These are phyloP conservation scores for Gadus chalcogrammus DNA, from an alignment of 2,113 vertebrate species.

Conservation along the genomic window DNA sequence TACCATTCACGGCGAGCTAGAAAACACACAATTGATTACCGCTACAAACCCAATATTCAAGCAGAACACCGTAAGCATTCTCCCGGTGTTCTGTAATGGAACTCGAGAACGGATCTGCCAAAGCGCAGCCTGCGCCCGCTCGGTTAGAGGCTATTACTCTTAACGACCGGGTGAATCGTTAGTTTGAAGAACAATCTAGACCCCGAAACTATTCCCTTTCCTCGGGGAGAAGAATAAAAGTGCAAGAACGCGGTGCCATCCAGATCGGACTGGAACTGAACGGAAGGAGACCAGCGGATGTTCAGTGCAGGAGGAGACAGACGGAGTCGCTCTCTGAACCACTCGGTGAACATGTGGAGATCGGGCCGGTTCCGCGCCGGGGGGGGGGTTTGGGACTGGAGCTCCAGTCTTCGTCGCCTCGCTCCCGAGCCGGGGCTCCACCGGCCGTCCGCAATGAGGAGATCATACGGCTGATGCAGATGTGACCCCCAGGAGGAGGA, in stretches of 20 bases:
- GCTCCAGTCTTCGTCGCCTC: constrained; percentile 45
- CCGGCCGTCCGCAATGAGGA: constrained; percentile 30
- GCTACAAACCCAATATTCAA: neutral
- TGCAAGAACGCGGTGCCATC: no score
- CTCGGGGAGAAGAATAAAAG: no score
- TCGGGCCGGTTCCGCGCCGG: neutral
- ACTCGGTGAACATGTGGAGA: constrained; percentile 1
- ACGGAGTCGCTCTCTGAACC: constrained; percentile 12
- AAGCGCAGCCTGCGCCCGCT: neutral
- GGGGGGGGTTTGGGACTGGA: constrained; percentile 20
- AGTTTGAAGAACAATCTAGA: no score
- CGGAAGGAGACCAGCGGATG: neutral
- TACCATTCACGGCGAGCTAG: neutral
- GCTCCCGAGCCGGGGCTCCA: constrained; percentile 27
- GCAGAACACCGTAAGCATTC: neutral
- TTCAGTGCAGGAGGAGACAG: neutral
- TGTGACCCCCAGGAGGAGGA: constrained; percentile 36
- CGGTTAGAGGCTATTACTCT: no score
- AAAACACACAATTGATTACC: neutral
- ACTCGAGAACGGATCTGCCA: neutral
- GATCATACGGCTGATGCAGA: constrained; percentile 55
- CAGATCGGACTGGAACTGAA: neutral
- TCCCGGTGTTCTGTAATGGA: neutral
- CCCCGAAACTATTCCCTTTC: no score
- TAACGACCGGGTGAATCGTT: no score